phyloP scores from a whole-genome alignment of 2,797 vertebrate genomes.

The Molossus molossus region DNA sequence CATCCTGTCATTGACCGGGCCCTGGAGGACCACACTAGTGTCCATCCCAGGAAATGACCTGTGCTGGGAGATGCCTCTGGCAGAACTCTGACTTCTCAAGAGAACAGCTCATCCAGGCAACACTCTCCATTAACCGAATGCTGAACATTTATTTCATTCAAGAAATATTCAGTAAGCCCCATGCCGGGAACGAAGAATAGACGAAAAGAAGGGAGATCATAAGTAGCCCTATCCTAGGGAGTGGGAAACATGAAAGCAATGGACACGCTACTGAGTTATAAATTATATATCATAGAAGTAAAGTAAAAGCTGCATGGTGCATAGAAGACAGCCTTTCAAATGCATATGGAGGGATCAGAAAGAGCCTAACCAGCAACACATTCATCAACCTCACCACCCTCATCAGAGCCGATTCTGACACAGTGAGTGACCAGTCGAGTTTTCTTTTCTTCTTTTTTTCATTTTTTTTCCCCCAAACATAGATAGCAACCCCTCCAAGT shows the following conservation, averaged over 20 bases:
- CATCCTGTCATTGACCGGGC: background rate
- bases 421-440: background rate
- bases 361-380: background rate
- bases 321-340: background rate
- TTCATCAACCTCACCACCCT: background rate
- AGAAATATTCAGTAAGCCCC: background rate
- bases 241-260: background rate
- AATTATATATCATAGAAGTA: background rate
- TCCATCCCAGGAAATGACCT: background rate
- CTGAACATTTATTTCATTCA: background rate
- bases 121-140: background rate
- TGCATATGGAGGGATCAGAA: background rate
- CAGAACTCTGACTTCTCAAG: background rate
- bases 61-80: background rate
- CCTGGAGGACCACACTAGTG: background rate
- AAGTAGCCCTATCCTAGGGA: background rate
- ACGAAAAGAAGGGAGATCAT: background rate
- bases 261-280: accelerated
- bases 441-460: background rate
- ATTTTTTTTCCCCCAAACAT: background rate
- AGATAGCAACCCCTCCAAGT: background rate
- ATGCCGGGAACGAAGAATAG: background rate
- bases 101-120: background rate
- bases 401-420: background rate
- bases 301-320: background rate